phyloP scores from a whole-genome alignment of 2,888 invertebrate genomes.

The Harmothoe impar region DNA sequence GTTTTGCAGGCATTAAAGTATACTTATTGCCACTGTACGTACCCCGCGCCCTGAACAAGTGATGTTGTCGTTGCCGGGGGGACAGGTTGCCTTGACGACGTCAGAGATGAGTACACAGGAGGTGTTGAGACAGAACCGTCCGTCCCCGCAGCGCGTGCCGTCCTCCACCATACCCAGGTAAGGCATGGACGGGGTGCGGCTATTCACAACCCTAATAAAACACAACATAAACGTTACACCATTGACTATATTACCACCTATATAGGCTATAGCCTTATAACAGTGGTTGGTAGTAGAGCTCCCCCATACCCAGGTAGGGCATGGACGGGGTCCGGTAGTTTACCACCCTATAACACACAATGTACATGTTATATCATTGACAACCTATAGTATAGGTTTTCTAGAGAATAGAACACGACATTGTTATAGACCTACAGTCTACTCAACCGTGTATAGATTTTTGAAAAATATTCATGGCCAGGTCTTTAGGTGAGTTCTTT shows the following conservation, averaged over 20 bases:
- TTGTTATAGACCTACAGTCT: no score
- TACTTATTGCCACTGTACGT: slow-evolving; percentile 85
- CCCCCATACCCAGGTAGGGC: slow-evolving; percentile 90
- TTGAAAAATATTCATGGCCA: no score
- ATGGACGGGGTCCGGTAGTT: slow-evolving; percentile 35
- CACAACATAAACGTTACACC: not conserved
- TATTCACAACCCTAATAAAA: slow-evolving; percentile 73
- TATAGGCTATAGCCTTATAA: no score
- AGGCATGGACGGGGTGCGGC: slow-evolving; percentile 24
- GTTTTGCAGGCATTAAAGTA: no score
- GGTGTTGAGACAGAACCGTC: slow-evolving; percentile 95
- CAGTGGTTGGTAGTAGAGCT: no score
- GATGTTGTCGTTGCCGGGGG: slow-evolving; percentile 88
- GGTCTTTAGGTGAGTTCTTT: no score
- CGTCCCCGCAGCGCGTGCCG: slow-evolving; percentile 96
- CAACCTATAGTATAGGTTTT: no score
- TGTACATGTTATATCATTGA: no score
- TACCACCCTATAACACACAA: slow-evolving; percentile 72
- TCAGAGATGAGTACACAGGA: slow-evolving; percentile 94
- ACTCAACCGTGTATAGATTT: no score
- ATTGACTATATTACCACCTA: slow-evolving; percentile 90
- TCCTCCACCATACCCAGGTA: slow-evolving; percentile 92
- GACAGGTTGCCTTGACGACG: slow-evolving; percentile 93
- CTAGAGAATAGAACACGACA: no score
- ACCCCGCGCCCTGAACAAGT: slow-evolving; percentile 98